Conservation (phyloP, 2,797 vertebrate species). For the Phaenicophaeus curvirostris region DNA sequence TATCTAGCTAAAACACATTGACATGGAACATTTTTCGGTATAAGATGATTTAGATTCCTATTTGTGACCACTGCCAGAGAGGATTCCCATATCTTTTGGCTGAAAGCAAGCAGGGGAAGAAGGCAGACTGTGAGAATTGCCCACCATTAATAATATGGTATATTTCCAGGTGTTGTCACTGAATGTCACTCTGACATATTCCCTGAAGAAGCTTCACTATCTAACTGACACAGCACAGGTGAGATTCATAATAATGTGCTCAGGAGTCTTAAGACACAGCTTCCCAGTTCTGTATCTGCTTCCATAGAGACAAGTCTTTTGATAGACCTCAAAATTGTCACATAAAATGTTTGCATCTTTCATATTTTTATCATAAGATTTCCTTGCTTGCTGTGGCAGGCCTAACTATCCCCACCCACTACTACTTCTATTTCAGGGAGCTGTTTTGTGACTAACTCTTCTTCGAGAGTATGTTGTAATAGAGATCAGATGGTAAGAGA, state of each 20-base stretch:
- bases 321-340: background rate
- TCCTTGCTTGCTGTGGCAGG: background rate
- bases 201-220: background rate
- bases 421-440: background rate
- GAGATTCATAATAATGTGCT: background rate
- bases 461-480: background rate
- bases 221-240: background rate
- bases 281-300: background rate
- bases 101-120: background rate
- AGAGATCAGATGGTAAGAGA: background rate
- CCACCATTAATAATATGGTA: background rate
- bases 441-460: background rate
- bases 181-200: slow-evolving; percentile 26
- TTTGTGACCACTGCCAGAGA: slow-evolving; percentile 35
- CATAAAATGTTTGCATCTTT: background rate
- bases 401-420: background rate
- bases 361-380: background rate
- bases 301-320: background rate
- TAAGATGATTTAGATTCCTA: slow-evolving; percentile 16
- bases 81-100: background rate
- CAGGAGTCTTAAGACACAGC: background rate
- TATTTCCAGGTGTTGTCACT: slow-evolving; percentile 46
- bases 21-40: slow-evolving; percentile 6
- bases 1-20: slow-evolving; percentile 44
- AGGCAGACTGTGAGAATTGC: slow-evolving; percentile 10